phyloP scores from a whole-genome alignment of 1,140 invertebrate species.

The Saccostrea echinata region DNA sequence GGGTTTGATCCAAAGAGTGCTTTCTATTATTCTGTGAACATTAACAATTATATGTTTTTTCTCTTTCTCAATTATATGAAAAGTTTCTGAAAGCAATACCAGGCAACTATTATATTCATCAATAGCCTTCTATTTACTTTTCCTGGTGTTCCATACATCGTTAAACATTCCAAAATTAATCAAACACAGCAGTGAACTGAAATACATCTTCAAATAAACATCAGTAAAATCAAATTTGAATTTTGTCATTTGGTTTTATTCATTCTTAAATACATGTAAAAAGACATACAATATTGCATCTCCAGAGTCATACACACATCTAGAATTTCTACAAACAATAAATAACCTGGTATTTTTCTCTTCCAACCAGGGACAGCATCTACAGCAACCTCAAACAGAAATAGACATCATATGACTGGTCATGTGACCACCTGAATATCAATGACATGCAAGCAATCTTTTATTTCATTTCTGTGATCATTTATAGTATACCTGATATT shows the following conservation, averaged over 20 bases:
- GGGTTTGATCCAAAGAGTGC: too few species aligned
- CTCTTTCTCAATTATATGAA: too few species aligned
- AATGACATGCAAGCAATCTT: not conserved
- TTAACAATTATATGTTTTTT: too few species aligned
- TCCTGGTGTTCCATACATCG: too few species aligned
- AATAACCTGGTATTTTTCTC: constrained; percentile 9
- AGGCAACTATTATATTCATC: too few species aligned
- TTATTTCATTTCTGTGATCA: not conserved
- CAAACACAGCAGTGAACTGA: not conserved
- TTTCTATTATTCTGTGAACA: too few species aligned
- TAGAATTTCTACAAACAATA: constrained; percentile 39
- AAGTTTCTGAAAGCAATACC: too few species aligned
- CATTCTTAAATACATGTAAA: constrained; percentile 48
- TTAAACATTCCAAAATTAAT: not conserved
- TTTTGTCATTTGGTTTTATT: constrained; percentile 39
- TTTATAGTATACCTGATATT: constrained; percentile 7
- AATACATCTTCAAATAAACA: not conserved
- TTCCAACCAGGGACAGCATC: constrained; percentile 15
- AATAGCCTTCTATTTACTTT: too few species aligned
- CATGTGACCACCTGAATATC: constrained; percentile 33
- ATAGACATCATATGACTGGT: constrained; percentile 30
- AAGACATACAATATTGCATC: constrained; percentile 40
- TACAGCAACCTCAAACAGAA: constrained; percentile 36
- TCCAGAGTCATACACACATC: constrained; percentile 35
- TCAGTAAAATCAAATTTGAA: not conserved